phyloP scores from a whole-genome alignment of 2,797 vertebrate genomes.

The Protosalanx chinensis region DNA sequence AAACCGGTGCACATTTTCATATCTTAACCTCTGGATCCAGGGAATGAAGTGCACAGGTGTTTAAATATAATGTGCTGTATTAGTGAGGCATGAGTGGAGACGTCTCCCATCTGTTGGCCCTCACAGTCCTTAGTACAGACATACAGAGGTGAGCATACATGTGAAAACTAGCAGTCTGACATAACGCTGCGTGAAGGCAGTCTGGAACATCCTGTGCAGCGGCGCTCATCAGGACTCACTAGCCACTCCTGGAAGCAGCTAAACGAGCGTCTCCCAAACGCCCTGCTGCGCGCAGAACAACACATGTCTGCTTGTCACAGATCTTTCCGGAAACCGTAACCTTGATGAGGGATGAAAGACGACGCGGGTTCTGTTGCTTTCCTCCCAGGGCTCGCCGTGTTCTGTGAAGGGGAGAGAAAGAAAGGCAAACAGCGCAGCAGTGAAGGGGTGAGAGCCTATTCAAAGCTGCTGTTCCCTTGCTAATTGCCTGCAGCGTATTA shows the following conservation, averaged over 20 bases:
- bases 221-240: neutral
- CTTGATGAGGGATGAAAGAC: slow-evolving; percentile 43
- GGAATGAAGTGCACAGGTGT: slow-evolving; percentile 53
- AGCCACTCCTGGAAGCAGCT: neutral
- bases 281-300: neutral
- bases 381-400: slow-evolving; percentile 32
- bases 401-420: slow-evolving; percentile 47
- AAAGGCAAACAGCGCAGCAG: slow-evolving; percentile 34
- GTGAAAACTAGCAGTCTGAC: neutral
- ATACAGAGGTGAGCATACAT: neutral
- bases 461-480: slow-evolving; percentile 39
- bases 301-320: slow-evolving; percentile 18
- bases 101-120: slow-evolving; percentile 28
- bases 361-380: slow-evolving; percentile 9
- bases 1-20: slow-evolving; percentile 50
- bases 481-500: slow-evolving; percentile 53
- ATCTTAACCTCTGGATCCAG: slow-evolving; percentile 48
- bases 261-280: neutral
- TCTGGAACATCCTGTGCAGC: neutral
- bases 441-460: slow-evolving; percentile 38
- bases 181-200: neutral
- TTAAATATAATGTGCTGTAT: slow-evolving; percentile 35
- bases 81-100: slow-evolving; percentile 21
- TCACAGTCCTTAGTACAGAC: neutral
- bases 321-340: slow-evolving; percentile 31